Evolutionary conservation across 2,888 invertebrate species (phyloP).

Genomic region (Metopia argyrocephala): DNA sequence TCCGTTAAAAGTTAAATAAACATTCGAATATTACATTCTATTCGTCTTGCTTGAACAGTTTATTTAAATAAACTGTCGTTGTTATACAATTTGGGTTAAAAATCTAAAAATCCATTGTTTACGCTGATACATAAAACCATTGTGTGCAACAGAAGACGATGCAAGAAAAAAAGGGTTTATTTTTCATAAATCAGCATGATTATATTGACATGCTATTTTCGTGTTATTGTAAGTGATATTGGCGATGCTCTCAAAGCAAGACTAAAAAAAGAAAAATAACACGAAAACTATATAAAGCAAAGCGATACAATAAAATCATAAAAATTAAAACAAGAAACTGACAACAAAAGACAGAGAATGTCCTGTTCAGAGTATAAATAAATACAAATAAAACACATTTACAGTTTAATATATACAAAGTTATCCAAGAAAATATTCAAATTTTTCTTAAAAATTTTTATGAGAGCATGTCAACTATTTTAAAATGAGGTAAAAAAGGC

Average conservation of each 20-base stretch:
- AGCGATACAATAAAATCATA: constrained; percentile 74
- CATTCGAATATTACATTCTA: constrained; percentile 26
- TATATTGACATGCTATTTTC: too few relatives aligned
- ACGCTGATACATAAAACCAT: constrained; percentile 44
- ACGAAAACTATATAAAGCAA: constrained; percentile 68
- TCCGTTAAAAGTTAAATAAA: constrained; percentile 45
- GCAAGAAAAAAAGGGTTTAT: constrained; percentile 47
- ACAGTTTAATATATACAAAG: too few relatives aligned
- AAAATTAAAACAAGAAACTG: constrained; percentile 59
- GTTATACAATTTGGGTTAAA: constrained; percentile 32
- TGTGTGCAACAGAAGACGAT: neutral
- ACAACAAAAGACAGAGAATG: constrained; percentile 26
- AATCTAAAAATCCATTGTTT: constrained; percentile 57
- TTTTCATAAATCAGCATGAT: constrained; percentile 72
- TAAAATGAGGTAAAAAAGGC: neutral
- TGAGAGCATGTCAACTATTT: neutral
- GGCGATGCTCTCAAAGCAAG: neutral
- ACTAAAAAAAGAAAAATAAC: neutral
- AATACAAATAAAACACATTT: constrained; percentile 23
- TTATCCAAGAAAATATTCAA: constrained; percentile 38
- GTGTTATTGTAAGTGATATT: neutral
- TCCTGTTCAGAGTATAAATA: constrained; percentile 48
- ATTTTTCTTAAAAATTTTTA: constrained; percentile 49
- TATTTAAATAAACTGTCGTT: neutral
- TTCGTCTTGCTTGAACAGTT: neutral